Conservation (phyloP, 2,113 vertebrate species). For the Eira barbara region DNA sequence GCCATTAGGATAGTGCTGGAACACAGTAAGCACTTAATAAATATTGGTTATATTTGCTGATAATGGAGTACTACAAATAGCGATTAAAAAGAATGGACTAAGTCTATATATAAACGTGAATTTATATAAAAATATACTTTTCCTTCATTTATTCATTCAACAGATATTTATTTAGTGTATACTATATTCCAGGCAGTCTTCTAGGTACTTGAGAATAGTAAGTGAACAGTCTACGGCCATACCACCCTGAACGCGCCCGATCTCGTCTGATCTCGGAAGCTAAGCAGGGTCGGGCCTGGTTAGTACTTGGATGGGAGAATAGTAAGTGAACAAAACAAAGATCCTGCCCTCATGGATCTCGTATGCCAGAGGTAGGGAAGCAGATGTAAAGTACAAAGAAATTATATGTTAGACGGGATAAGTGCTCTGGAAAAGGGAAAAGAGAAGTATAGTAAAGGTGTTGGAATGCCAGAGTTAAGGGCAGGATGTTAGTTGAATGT, state of each 20-base stretch:
- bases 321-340: constrained; percentile 29
- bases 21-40: not conserved
- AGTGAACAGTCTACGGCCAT: no score
- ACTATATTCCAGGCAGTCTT: constrained; percentile 13
- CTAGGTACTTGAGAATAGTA: not conserved
- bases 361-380: not conserved
- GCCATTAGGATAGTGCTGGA: not conserved
- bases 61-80: not conserved
- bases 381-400: not conserved
- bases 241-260: no score
- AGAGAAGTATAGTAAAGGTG: not conserved
- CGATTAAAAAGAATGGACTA: not conserved
- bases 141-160: constrained; percentile 6
- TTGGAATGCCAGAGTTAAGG: not conserved
- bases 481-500: not conserved
- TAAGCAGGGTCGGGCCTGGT: no score
- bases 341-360: not conserved
- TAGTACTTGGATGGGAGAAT: no score
- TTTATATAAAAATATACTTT: not conserved
- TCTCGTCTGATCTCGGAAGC: no score
- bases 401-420: not conserved
- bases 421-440: not conserved
- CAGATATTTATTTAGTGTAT: constrained; percentile 10
- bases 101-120: not conserved
- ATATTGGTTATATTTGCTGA: not conserved